Evolutionary conservation across 2,888 invertebrate species (phyloP).

Genomic region (Protodeltote pygarga): DNA sequence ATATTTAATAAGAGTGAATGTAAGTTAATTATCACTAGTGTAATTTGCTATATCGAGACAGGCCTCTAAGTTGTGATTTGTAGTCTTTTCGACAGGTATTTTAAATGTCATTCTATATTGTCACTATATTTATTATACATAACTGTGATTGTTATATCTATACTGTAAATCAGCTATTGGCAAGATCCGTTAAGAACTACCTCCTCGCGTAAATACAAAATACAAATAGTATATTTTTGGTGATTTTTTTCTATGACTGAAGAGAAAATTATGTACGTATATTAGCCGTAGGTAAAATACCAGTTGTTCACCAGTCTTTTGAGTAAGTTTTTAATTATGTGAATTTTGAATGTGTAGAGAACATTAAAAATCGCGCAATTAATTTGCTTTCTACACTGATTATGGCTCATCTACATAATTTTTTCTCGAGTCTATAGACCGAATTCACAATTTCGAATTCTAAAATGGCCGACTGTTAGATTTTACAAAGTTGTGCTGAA

Average conservation of each 20-base stretch:
- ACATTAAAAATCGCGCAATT: conserved; percentile 13
- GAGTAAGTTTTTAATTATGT: conserved; percentile 14
- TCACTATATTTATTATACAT: conserved; percentile 65
- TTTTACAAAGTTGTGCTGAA: conserved; percentile 5
- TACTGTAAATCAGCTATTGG: conserved; percentile 68
- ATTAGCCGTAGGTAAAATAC: conserved; percentile 20
- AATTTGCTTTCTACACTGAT: conserved; percentile 13
- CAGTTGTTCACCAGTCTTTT: conserved; percentile 28
- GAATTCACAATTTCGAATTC: conserved; percentile 23
- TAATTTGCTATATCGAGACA: conserved; percentile 69
- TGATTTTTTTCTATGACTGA: conserved; percentile 44
- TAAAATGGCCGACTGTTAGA: conserved; percentile 6
- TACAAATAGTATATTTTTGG: conserved; percentile 50
- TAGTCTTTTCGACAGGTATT: conserved; percentile 79
- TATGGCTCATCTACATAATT: conserved; percentile 40
- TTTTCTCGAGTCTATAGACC: conserved; percentile 29
- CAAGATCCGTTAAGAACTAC: conserved; percentile 65
- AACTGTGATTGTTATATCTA: conserved; percentile 75
- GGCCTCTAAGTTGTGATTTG: conserved; percentile 80
- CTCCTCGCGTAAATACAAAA: conserved; percentile 64
- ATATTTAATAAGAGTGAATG: conserved; percentile 76
- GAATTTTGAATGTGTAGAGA: conserved; percentile 14
- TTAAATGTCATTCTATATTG: conserved; percentile 70
- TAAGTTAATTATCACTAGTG: conserved; percentile 77
- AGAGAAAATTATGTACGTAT: conserved; percentile 44